Percentiles rank a stretch among this genome's conserved stretches.
phyloP scores from a whole-genome alignment of 2,888 invertebrate genomes.

The Netelia inedita region DNA sequence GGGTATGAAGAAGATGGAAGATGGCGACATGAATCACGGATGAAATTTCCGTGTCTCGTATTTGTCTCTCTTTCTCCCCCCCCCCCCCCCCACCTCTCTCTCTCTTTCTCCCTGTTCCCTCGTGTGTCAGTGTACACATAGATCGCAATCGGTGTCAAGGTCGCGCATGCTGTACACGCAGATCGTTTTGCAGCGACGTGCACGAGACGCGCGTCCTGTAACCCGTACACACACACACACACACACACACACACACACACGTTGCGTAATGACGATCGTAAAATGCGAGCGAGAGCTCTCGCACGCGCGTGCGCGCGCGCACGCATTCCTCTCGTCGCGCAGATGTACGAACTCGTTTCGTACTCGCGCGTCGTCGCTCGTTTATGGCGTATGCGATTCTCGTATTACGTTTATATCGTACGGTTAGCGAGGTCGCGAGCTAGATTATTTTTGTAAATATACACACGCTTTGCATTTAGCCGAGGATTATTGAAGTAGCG shows the following conservation, averaged over 20 bases:
- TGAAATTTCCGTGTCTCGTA: slow-evolving; percentile 22
- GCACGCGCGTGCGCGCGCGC: slow-evolving; percentile 6
- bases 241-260: slow-evolving; percentile 21
- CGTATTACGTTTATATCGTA: slow-evolving; percentile 37
- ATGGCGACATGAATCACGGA: slow-evolving; percentile 72
- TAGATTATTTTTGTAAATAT: slow-evolving; percentile 9
- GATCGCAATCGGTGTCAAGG: slow-evolving; percentile 83
- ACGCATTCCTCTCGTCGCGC: slow-evolving; percentile 38
- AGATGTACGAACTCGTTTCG: slow-evolving; percentile 62
- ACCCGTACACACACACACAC: slow-evolving; percentile 13
- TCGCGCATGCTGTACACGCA: slow-evolving; percentile 70
- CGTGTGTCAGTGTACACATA: slow-evolving; percentile 15
- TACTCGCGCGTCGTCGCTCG: slow-evolving; percentile 18
- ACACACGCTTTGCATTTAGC: slow-evolving; percentile 13
- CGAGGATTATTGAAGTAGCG: slow-evolving; percentile 4
- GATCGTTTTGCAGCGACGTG: slow-evolving; percentile 46
- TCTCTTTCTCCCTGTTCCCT: not conserved
- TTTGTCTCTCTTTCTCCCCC: too few species aligned
- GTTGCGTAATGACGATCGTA: slow-evolving; percentile 70
- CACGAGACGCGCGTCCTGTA: slow-evolving; percentile 58
- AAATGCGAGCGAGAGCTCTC: slow-evolving; percentile 55
- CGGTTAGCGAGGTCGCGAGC: slow-evolving; percentile 58
- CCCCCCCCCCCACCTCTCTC: too few species aligned
- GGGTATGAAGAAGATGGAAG: not conserved
- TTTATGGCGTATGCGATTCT: slow-evolving; percentile 34